Evolutionary conservation across 2,113 vertebrate species (phyloP).

Genomic region (Ivindomyrus marchei): DNA sequence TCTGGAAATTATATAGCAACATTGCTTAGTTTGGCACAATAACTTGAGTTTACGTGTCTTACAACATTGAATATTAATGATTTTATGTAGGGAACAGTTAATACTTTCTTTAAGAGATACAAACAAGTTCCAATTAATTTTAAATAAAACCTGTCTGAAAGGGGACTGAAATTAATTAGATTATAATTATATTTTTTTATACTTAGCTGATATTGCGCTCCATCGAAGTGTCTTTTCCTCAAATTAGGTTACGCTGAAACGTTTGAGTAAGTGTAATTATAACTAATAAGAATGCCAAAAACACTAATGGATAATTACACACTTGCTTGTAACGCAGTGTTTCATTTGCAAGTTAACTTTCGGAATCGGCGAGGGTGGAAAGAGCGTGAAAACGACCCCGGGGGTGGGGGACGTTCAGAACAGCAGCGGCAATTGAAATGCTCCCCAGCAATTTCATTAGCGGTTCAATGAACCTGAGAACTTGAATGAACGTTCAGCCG

Average conservation of each 20-base stretch:
- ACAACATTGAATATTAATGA: background rate
- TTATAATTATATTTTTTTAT: background rate
- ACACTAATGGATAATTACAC: background rate
- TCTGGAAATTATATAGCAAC: background rate
- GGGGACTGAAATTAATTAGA: background rate
- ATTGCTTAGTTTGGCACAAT: background rate
- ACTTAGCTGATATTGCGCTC: background rate
- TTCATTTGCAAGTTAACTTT: background rate
- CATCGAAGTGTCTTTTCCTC: background rate
- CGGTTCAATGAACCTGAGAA: background rate
- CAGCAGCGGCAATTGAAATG: background rate
- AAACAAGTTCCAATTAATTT: background rate
- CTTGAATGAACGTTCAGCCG: background rate
- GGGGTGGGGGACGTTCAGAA: background rate
- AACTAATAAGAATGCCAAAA: background rate
- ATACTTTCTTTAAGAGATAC: background rate
- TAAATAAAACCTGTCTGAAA: background rate
- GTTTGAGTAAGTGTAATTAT: background rate
- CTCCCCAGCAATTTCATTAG: background rate
- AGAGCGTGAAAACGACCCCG: background rate
- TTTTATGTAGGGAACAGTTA: background rate
- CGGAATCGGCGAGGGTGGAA: background rate
- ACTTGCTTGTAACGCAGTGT: background rate
- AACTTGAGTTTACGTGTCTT: background rate
- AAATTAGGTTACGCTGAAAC: background rate